A percentile compares a stretch with the other conserved stretches of the same genome.
phyloP scores from a whole-genome alignment of 2,888 invertebrate species.

The Andrena praecox region DNA sequence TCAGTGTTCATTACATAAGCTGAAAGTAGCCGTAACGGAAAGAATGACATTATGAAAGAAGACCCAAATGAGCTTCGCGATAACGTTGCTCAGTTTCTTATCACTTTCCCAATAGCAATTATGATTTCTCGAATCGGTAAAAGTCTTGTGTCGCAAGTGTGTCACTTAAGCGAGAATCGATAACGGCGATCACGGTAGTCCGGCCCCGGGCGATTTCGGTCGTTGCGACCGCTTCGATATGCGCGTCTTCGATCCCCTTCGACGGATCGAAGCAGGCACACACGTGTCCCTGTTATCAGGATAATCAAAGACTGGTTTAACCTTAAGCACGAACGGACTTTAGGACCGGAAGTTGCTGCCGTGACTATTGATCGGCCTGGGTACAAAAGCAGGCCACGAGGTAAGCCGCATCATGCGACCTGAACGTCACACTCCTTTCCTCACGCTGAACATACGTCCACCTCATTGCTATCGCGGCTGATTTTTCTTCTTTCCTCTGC shows the following conservation, averaged over 20 bases:
- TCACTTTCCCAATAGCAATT: conserved; percentile 2
- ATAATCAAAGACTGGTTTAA: conserved; percentile 65
- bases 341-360: conserved; percentile 77
- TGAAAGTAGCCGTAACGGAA: neutral
- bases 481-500: conserved; percentile 32
- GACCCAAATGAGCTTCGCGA: neutral
- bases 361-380: conserved; percentile 80
- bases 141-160: neutral
- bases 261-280: conserved; percentile 28
- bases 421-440: conserved; percentile 69
- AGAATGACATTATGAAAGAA: too few relatives aligned
- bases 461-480: conserved; percentile 25
- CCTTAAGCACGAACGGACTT: conserved; percentile 72
- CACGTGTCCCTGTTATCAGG: conserved; percentile 38
- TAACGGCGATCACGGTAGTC: neutral
- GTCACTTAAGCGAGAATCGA: conserved; percentile 22
- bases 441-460: conserved; percentile 61
- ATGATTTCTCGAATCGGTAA: neutral
- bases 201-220: conserved; percentile 26
- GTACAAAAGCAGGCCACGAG: conserved; percentile 78
- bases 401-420: conserved; percentile 80
- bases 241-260: conserved; percentile 17
- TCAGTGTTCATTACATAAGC: neutral
- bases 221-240: conserved; percentile 30
- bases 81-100: neutral